phyloP scores from a whole-genome alignment of 2,113 vertebrate genomes.

The Python bivittatus region DNA sequence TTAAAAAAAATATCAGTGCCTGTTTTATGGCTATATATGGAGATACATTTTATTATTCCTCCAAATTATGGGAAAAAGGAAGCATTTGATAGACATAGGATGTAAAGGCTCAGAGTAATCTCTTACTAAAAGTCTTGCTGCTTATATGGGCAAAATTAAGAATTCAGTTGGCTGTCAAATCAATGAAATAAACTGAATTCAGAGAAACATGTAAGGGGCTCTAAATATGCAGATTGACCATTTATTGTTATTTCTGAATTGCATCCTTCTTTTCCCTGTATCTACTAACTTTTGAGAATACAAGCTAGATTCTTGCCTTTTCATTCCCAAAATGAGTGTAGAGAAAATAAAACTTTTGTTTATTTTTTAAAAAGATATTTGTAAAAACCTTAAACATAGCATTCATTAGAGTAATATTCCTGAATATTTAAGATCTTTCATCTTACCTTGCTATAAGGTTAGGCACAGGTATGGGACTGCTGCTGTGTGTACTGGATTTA shows the following conservation, averaged over 20 bases:
- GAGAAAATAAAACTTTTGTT: too few species aligned
- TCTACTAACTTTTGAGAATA: neutral
- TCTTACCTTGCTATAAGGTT: neutral
- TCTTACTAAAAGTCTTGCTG: neutral
- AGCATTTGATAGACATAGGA: neutral
- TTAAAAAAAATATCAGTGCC: neutral
- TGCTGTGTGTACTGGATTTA: too few species aligned
- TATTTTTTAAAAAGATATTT: neutral
- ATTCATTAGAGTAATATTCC: neutral
- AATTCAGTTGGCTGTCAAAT: neutral
- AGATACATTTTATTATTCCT: neutral
- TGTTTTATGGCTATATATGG: neutral
- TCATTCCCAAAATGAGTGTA: neutral
- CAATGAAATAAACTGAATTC: neutral
- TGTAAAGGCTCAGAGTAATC: neutral
- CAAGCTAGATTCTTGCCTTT: neutral
- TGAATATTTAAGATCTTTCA: neutral
- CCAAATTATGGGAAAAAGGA: neutral
- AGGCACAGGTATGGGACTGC: too few species aligned
- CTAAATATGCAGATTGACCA: neutral
- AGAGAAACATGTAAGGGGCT: neutral
- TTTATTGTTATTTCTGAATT: neutral
- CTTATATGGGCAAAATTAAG: neutral
- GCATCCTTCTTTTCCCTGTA: neutral
- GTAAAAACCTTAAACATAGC: neutral